Base-by-base conservation (phyloP, 2,888 invertebrate species). In the Drosophila limbata region DNA sequence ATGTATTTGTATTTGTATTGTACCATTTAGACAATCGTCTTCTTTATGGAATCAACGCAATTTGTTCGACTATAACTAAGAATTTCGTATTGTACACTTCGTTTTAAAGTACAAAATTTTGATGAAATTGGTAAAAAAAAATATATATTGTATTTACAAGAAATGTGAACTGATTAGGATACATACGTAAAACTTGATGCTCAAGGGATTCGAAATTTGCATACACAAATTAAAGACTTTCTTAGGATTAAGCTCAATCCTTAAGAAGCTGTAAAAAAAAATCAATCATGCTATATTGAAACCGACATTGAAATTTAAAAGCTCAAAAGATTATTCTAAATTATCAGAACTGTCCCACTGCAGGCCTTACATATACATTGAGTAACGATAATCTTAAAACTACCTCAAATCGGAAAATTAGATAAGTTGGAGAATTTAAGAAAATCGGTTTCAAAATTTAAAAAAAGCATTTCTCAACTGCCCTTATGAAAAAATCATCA, bases 91-190 rank as follows among this genome's bases (percentile, higher is more conserved):
- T 52, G 55, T 67, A 62, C 67, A 45, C 44, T 45, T 73, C 65
- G 67, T 72, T 66, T 53, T 11, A 59, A 47, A 69, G 74, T 69
- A 65, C 69, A 76, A 75, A 62, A 55, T 51, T 51, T 42, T 52
- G 17, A 50, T 70, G 21, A 48, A 56, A 63, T 63, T 55, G 33
- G 55, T 53, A 60, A 33, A 31, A 59, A 45, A 48, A n/a, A 4
- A 35, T 5, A 28, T 47, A 62, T 25, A 21, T 69, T 68, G 65
- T 81, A 83, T 82, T 82, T 88, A 88, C 80, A 79, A 69, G 50
- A 76, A 61, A 73, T 88, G 71, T 62, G 87, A 87, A 83, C 83
- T 83, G 83, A 89, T 87, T 83, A 83, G 74, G 65, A 69, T 69
- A 59, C 40, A 44, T 53, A 48, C 44, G 50, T 37, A 45, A 45